Evolutionary conservation across 30 jellyfish, hydroid and myxozoan species (phyloP), one percentile per base, ranked within the genome.

Genomic region (Clytia hemisphaerica): DNA sequence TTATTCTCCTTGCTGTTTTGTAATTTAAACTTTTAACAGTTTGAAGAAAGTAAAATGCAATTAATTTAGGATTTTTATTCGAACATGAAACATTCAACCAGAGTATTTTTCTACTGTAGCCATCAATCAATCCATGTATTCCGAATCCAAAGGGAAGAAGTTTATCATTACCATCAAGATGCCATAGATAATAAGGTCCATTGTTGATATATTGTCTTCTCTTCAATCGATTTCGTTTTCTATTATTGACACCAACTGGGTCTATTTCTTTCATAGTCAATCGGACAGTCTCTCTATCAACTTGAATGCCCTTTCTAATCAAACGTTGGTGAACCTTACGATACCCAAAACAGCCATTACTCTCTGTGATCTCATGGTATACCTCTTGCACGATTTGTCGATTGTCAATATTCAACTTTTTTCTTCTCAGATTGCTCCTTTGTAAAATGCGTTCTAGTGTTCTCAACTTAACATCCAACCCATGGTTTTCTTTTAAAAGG

Each of bases 151-250:
- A 75, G 21, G 73, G 88, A 29, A 44, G 61, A 24, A 75, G 44
- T 29, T 61, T 75, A 40, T 61, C 81, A 42, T 75, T 50, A 1
- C 88, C 82, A 48, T 75, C 83, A 44, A 49, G 58, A 45, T 75
- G 83, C 88, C 88, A 75, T 30, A 6, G 47, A 47, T 62, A 57
- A 47, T 75, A 58, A 26, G 83, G 82, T 31, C 83, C 88, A 35
- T 37, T 55, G 15, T n/a, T 57, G 10, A 42, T 12, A 36, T 75
- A 75, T 33, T 33, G 44, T 63, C 88, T 61, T 63, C 74, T 61
- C 24, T 48, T 75, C 61, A 75, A 46, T 61, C 45, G 28, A 63
- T 75, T 58, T 24, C 66, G 51, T 51, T 50, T 61, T 42, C 88
- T 44, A 21, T 21, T 46, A 31, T 6, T 33, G 9, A 72, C 31